A percentile compares a stretch with the other conserved stretches of the same genome.
Conservation (phyloP, 2,888 invertebrate species). For the Bhutanitis thaidina region DNA sequence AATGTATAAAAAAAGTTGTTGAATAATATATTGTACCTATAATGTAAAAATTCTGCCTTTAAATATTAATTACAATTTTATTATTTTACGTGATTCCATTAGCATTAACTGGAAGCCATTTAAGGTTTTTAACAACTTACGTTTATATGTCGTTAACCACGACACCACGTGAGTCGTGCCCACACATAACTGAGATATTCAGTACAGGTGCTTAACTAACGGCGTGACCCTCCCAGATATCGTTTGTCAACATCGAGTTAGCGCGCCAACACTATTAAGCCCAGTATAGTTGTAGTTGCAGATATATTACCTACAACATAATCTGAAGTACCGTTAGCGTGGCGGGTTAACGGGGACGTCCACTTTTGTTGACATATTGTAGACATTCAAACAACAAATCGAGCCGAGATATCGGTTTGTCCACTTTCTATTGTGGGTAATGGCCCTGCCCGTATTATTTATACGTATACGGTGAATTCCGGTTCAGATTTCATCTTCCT, state of each 20-base stretch:
- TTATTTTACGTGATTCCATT: not conserved
- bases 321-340: constrained; percentile 14
- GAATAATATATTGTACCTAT: too few relatives aligned
- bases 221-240: constrained; percentile 24
- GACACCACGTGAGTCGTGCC: not conserved
- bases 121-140: constrained; percentile 3
- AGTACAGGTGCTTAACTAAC: constrained; percentile 24
- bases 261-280: not conserved
- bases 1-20: too few relatives aligned
- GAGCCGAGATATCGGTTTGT: constrained; percentile 14
- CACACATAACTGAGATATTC: constrained; percentile 5
- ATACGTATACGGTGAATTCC: constrained; percentile 18
- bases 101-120: not conserved
- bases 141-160: constrained; percentile 5
- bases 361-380: constrained; percentile 22
- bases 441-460: constrained; percentile 23
- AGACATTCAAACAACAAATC: constrained; percentile 21
- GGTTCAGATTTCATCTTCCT: constrained; percentile 15
- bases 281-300: constrained; percentile 1
- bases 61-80: constrained; percentile 1
- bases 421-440: constrained; percentile 28
- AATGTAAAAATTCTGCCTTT: not conserved
- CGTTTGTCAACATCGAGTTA: constrained; percentile 24
- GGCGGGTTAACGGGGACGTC: constrained; percentile 11
- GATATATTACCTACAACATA: not conserved